phyloP scores from a whole-genome alignment of 2,888 invertebrate genomes.

The Pinctada fucata region DNA sequence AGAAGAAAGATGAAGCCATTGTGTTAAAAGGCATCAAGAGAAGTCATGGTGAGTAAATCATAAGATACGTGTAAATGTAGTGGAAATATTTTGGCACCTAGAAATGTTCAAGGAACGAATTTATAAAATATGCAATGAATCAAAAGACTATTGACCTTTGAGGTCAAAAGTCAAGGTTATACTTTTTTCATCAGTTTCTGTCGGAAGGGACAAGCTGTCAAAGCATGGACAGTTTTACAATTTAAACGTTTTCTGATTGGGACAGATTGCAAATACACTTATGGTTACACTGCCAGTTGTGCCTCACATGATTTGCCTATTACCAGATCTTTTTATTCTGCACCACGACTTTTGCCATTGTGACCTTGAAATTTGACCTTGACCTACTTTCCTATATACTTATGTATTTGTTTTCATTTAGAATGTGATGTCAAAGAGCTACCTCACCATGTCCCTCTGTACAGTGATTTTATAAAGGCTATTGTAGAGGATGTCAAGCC shows the following conservation, averaged over 20 bases:
- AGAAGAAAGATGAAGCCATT: slow-evolving; percentile 31
- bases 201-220: no score
- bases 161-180: background rate
- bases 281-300: no score
- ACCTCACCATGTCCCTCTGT: slow-evolving; percentile 42
- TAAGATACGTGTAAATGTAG: no score
- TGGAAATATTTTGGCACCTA: background rate
- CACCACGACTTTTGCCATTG: background rate
- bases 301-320: no score
- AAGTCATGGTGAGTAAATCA: slow-evolving; percentile 10
- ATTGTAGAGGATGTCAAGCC: slow-evolving; percentile 31
- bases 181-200: no score
- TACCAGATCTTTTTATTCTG: background rate
- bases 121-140: background rate
- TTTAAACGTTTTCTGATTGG: no score
- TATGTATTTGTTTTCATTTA: slow-evolving; percentile 1
- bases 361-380: background rate
- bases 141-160: background rate
- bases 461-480: slow-evolving; percentile 33
- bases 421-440: slow-evolving; percentile 40
- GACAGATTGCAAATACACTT: no score
- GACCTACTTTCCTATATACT: background rate
- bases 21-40: slow-evolving; percentile 39
- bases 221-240: no score
- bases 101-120: background rate